Base-by-base conservation (phyloP, 2,113 vertebrate species). In the Macquaria australasica region DNA sequence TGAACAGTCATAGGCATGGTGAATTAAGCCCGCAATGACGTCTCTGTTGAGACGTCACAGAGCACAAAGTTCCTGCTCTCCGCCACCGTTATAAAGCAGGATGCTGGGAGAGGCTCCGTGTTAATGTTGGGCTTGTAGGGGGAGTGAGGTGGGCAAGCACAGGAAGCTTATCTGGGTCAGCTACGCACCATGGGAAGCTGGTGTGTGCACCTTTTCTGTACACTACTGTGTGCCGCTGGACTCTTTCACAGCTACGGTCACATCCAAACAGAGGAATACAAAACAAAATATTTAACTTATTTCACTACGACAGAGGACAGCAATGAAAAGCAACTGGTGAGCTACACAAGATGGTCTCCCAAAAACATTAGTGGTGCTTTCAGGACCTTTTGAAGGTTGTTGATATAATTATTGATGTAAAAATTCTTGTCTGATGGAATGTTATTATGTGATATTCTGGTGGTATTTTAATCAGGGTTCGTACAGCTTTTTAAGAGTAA, bases 311-410 rank as follows among this genome's bases (percentile, higher is more conserved):
- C 56, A 48, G 88, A 91, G 68, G 88, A 93, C 55, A 31, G 66
- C 87, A 87, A 92, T 56, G 79, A 93, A 88, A 89, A 86, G 82
- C 88, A 93, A 82, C 90, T 94, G 89, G 94, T 95, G 85, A 95
- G 94, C 68, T 66, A 25, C 67, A 79, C 15, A 21, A 60, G 20
- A 69, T 10, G 6, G 21, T 67, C 48, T 73, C 28, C 10, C 39
- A 70, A 11, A 68, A 34, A 21, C 25, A 50, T 31, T 4, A 34
- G 39, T 3, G 6, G 4, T 51, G 18, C 45, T 71, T 60, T 43
- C 11, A 56, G 45, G 41, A 16, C 0, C 43, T 69, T 74, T 51
- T 14, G 28, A 34, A 50, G n/a, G 28, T 5, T 70, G 56, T 39
- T 48, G 21, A 59, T 51, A 43, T n/a, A 56, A 37, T 53, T n/a